Conservation (phyloP, 2,113 vertebrate genomes). For the Microcebus lehilahytsara region DNA sequence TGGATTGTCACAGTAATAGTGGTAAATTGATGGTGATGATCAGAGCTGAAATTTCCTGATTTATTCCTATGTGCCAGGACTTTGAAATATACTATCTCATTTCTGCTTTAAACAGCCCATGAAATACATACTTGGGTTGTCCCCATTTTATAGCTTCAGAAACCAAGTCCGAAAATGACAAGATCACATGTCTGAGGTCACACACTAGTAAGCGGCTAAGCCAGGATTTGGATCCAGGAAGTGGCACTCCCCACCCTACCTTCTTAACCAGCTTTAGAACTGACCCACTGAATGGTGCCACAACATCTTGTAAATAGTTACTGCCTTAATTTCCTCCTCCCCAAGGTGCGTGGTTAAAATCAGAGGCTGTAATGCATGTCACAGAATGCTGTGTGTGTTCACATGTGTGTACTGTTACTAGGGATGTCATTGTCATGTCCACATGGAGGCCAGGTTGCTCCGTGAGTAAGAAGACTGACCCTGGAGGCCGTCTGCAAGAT, state of each 20-base stretch:
- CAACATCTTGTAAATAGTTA: not conserved
- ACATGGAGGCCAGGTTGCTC: rapidly evolving
- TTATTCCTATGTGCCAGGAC: not conserved
- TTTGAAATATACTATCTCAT: not conserved
- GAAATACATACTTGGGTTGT: not conserved
- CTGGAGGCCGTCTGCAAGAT: rapidly evolving
- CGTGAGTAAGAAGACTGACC: rapidly evolving
- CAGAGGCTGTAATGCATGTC: rapidly evolving
- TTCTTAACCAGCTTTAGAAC: not conserved
- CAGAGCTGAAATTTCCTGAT: not conserved
- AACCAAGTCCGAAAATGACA: not conserved
- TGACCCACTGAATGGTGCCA: no score
- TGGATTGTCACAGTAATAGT: not conserved
- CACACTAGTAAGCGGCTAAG: not conserved
- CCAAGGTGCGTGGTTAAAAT: no score
- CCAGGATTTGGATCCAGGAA: not conserved
- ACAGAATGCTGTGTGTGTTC: not conserved
- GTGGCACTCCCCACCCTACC: no score
- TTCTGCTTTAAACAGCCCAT: not conserved
- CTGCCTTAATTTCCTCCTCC: no score
- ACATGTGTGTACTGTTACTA: rapidly evolving
- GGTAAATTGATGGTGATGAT: not conserved
- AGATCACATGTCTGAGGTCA: not conserved
- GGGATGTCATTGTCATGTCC: rapidly evolving
- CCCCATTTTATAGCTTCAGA: not conserved